Evolutionary conservation across 2,888 invertebrate species (phyloP).

Genomic region (Spatulosminthurus flaviceps): DNA sequence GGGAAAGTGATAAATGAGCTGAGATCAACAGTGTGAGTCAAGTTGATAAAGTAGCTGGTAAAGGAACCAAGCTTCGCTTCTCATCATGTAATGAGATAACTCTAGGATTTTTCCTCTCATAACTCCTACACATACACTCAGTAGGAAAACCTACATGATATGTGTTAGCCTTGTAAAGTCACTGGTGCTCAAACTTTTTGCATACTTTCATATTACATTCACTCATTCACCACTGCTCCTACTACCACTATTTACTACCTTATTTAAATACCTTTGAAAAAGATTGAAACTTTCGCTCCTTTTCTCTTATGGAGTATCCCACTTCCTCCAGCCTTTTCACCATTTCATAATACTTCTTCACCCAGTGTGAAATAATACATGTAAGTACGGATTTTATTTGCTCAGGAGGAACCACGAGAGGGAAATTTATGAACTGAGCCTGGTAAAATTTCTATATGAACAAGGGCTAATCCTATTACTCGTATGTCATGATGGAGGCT

Average conservation of each 20-base stretch:
- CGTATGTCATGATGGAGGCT: neutral
- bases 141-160: neutral
- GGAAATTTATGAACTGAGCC: constrained; percentile 37
- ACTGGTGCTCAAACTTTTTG: no score
- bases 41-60: constrained; percentile 49
- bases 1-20: constrained; percentile 53
- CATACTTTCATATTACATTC: no score
- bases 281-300: no score
- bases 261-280: no score
- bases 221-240: no score
- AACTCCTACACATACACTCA: neutral
- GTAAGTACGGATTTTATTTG: no score
- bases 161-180: neutral
- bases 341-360: no score
- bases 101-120: constrained; percentile 33
- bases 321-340: no score
- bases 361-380: no score
- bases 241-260: no score
- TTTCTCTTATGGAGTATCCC: no score
- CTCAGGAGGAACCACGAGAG: neutral
- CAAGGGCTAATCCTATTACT: constrained; percentile 1
- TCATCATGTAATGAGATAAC: constrained; percentile 34
- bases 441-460: constrained; percentile 31
- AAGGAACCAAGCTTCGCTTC: neutral
- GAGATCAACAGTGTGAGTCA: constrained; percentile 52